Conservation (phyloP, 1,140 invertebrate species). For the Drosophila repletoides region DNA sequence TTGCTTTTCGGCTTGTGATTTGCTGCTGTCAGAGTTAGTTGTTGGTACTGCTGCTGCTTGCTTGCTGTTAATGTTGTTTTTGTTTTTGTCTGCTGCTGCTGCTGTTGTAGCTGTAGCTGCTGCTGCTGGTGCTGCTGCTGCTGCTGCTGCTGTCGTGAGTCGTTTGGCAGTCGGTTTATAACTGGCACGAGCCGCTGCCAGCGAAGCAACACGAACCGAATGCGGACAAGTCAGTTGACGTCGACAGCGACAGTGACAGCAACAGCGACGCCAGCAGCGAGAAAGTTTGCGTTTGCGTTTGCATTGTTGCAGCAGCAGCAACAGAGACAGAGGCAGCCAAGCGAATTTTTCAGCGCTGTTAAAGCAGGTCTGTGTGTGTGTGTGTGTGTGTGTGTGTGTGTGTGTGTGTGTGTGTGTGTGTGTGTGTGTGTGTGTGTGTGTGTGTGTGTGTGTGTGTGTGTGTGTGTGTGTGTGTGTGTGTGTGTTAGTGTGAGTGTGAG, state of each 20-base stretch:
- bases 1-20: constrained; percentile 52
- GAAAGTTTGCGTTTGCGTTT: constrained; percentile 70
- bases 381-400: constrained; percentile 19
- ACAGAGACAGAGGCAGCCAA: constrained; percentile 27
- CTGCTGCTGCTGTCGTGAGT: constrained; percentile 60
- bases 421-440: constrained; percentile 11
- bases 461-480: constrained; percentile 1
- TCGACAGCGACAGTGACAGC: constrained; percentile 57
- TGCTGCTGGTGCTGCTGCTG: constrained; percentile 37
- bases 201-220: constrained; percentile 74
- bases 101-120: constrained; percentile 38
- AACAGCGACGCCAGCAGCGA: constrained; percentile 67
- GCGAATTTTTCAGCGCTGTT: constrained; percentile 48
- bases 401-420: constrained; percentile 8
- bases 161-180: constrained; percentile 78
- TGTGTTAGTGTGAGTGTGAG: constrained; percentile 6
- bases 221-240: constrained; percentile 33
- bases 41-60: constrained; percentile 27
- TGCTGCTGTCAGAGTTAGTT: constrained; percentile 48
- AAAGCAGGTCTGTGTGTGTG: constrained; percentile 4
- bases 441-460: constrained; percentile 19
- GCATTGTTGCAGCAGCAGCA: constrained; percentile 68
- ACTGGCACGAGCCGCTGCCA: constrained; percentile 76
- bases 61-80: constrained; percentile 38
- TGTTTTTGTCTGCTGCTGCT: constrained; percentile 30